Evolutionary conservation across 2,888 invertebrate genomes (phyloP).

Genomic region (Mystacides longicornis): DNA sequence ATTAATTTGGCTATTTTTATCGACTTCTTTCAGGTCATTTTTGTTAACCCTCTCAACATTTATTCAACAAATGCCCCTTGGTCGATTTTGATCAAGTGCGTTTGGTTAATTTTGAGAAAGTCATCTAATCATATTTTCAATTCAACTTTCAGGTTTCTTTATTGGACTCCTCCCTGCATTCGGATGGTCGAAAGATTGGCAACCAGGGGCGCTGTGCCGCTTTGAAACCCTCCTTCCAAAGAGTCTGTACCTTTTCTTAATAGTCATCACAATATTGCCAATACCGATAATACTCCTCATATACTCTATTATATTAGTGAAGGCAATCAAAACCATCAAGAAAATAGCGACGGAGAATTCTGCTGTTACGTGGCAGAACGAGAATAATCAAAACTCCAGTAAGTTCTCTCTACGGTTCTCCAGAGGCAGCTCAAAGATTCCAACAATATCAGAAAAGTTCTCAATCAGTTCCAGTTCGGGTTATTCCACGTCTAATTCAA

Average conservation of each 20-base stretch:
- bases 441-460: neutral
- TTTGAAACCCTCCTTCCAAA: conserved; percentile 52
- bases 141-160: conserved; percentile 45
- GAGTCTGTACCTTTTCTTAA: conserved; percentile 47
- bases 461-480: neutral
- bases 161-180: conserved; percentile 54
- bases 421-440: conserved; percentile 26
- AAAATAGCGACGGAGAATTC: neutral
- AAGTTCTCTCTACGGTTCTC: conserved; percentile 27
- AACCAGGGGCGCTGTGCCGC: conserved; percentile 49
- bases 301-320: conserved; percentile 51
- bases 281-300: conserved; percentile 33
- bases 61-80: no score
- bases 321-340: conserved; percentile 42
- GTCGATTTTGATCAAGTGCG: no score
- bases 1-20: no score
- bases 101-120: no score
- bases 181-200: conserved; percentile 49
- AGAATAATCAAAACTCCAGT: neutral
- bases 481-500: neutral
- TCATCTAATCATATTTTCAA: no score
- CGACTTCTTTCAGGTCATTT: no score
- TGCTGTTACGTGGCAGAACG: no score
- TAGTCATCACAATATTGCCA: conserved; percentile 49
- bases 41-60: no score